Conservation (phyloP, 2,888 invertebrate genomes). For the Euspilapteryx auroguttella region DNA sequence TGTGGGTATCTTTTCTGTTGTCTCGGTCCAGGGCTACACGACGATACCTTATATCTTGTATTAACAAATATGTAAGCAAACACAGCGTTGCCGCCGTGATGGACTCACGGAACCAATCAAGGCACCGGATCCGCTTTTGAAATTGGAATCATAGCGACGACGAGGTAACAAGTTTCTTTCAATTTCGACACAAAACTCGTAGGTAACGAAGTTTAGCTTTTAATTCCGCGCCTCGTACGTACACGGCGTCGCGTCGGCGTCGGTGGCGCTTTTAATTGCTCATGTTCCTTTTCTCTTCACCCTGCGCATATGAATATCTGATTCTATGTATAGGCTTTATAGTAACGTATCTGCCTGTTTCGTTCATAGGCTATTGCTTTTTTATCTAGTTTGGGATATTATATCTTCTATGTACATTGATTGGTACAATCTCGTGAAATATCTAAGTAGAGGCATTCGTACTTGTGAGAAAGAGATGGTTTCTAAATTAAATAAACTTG, state of each 20-base stretch:
- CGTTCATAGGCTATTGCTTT: background rate
- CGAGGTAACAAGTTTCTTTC: conserved; percentile 55
- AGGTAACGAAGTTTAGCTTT: conserved; percentile 52
- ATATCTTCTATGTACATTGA: too few relatives aligned
- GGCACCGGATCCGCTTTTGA: conserved; percentile 43
- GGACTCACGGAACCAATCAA: conserved; percentile 44
- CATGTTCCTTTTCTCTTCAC: conserved; percentile 30
- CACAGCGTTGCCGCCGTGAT: conserved; percentile 11
- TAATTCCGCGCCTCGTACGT: conserved; percentile 29
- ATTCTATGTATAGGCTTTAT: conserved; percentile 11
- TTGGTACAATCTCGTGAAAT: too few relatives aligned
- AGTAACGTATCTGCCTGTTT: background rate
- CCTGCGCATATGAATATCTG: conserved; percentile 15
- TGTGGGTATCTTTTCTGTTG: too few relatives aligned
- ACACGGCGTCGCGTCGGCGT: background rate
- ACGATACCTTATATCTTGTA: too few relatives aligned
- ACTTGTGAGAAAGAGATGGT: too few relatives aligned
- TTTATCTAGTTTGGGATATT: background rate
- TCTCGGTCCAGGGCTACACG: too few relatives aligned
- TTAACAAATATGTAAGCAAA: too few relatives aligned
- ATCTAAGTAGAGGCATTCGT: too few relatives aligned
- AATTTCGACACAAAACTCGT: conserved; percentile 46
- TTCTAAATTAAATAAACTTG: too few relatives aligned
- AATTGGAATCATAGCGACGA: conserved; percentile 49
- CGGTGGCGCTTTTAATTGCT: conserved; percentile 35